These are phyloP conservation scores for Uromys caudimaculatus DNA, from an alignment of 2,797 vertebrate genomes.

Conservation along the genomic window DNA sequence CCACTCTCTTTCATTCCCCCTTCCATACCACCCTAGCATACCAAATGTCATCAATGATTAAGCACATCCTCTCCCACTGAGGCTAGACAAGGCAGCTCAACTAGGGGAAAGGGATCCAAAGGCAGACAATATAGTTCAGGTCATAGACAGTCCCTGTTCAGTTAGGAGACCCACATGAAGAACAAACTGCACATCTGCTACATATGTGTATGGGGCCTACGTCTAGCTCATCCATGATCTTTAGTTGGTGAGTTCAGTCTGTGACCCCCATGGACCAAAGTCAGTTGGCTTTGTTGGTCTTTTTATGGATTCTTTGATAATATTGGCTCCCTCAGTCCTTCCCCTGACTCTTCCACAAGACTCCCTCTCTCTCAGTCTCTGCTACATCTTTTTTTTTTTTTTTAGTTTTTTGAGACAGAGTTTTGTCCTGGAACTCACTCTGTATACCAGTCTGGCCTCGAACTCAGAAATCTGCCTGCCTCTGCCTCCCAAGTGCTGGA, in stretches of 20 bases:
- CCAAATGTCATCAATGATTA: not conserved
- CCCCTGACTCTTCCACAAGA: too few species aligned
- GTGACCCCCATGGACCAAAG: not conserved
- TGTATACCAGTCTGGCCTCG: too few species aligned
- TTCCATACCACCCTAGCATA: not conserved
- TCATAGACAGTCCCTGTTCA: not conserved
- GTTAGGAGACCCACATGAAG: not conserved
- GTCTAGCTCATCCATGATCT: not conserved
- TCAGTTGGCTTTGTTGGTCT: not conserved
- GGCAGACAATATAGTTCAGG: not conserved
- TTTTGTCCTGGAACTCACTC: too few species aligned
- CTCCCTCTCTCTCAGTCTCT: not conserved
- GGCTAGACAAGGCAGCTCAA: not conserved
- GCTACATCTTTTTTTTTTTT: too few species aligned
- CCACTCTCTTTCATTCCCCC: not conserved
- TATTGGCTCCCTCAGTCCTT: not conserved
- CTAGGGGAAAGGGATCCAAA: not conserved
- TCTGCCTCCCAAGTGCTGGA: too few species aligned
- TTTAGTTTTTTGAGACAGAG: too few species aligned
- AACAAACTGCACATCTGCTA: not conserved
- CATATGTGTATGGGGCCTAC: not conserved
- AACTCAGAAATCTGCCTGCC: too few species aligned
- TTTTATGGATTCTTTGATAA: not conserved
- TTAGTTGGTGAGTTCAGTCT: not conserved
- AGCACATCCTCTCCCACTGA: not conserved